Percentiles rank a stretch among this genome's conserved stretches.
phyloP scores from a whole-genome alignment of 2,797 vertebrate species.

The Carduelis carduelis region DNA sequence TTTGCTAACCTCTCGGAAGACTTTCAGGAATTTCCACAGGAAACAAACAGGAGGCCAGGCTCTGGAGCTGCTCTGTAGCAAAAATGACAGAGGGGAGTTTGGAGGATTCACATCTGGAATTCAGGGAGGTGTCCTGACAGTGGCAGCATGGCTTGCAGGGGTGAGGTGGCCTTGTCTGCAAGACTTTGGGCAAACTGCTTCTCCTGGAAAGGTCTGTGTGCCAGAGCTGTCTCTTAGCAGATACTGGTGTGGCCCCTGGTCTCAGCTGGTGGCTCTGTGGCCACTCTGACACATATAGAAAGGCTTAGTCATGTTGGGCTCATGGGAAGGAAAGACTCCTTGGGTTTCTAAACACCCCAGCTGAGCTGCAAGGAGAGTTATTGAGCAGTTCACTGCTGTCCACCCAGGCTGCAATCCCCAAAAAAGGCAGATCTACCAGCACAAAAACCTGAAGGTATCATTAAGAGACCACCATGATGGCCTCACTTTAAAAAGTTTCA shows the following conservation, averaged over 20 bases:
- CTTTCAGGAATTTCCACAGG: conserved; percentile 11
- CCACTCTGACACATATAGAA: neutral
- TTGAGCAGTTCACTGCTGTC: neutral
- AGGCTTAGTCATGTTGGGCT: neutral
- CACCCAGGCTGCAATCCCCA: neutral
- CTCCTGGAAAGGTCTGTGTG: neutral
- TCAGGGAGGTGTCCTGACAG: neutral
- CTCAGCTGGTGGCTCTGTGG: neutral
- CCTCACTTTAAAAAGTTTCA: neutral
- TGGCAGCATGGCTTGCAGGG: accelerated
- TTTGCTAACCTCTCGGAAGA: neutral
- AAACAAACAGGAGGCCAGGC: neutral
- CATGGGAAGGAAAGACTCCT: neutral
- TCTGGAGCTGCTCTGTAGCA: neutral
- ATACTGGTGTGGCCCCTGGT: too few relatives aligned
- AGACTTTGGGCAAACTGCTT: neutral
- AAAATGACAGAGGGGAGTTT: neutral
- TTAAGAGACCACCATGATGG: neutral
- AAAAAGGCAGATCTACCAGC: neutral
- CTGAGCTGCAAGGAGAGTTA: neutral
- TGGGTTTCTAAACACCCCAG: neutral
- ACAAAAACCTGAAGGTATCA: neutral
- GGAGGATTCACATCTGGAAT: neutral
- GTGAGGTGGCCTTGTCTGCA: neutral
- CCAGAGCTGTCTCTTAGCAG: neutral